Percentiles rank a stretch among this genome's conserved stretches.
Evolutionary conservation across 2,113 vertebrate genomes (phyloP).

Genomic region (Salvelinus sp.): DNA sequence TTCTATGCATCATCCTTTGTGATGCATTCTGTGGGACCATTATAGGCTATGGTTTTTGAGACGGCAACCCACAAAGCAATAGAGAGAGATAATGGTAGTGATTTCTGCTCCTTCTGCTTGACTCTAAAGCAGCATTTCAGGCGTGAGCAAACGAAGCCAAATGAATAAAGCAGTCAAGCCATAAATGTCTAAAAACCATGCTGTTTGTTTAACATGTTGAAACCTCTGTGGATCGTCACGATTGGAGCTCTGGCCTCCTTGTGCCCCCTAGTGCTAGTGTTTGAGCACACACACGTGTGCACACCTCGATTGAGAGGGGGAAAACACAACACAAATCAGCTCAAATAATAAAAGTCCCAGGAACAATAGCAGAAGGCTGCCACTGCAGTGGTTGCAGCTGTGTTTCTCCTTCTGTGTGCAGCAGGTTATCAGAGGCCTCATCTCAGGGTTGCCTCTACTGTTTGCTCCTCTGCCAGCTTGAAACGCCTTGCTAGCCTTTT

Average conservation of each 20-base stretch:
- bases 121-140: constrained; percentile 10
- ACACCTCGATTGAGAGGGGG: neutral
- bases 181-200: constrained; percentile 29
- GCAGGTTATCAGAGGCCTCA: neutral
- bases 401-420: neutral
- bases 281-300: neutral
- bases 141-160: constrained; percentile 3
- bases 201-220: constrained; percentile 27
- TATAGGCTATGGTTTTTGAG: neutral
- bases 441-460: neutral
- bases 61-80: constrained; percentile 15
- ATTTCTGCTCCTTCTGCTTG: neutral
- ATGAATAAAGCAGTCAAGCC: constrained; percentile 33
- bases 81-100: constrained; percentile 13
- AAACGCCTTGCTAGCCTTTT: neutral
- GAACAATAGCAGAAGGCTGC: neutral
- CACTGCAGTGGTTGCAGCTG: neutral
- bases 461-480: neutral
- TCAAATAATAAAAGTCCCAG: neutral
- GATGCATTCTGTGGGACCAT: constrained; percentile 24
- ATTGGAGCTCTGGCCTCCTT: neutral
- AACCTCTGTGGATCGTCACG: neutral
- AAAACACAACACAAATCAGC: constrained; percentile 3
- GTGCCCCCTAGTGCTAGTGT: constrained; percentile 13
- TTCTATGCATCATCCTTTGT: constrained; percentile 68